Evolutionary conservation across 2,797 vertebrate genomes (phyloP), one percentile per base, ranked within the genome.

Genomic region (Hyperoplus immaculatus): DNA sequence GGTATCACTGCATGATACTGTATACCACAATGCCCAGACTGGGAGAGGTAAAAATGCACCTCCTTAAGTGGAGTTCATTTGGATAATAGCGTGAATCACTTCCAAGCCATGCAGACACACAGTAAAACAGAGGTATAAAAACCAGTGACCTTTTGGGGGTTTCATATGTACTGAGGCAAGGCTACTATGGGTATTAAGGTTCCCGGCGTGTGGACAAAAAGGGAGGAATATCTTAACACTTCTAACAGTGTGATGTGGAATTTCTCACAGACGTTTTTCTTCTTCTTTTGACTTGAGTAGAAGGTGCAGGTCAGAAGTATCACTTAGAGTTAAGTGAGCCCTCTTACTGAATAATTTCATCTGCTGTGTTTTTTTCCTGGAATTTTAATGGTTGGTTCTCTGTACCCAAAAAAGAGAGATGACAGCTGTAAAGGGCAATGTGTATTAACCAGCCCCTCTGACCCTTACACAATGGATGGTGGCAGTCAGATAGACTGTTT

Each of bases 311-410:
- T 85, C 89, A 78, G 77, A 73, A 50, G 72, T 61, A 76, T 78
- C 54, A 76, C 71, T 83, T 70, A 49, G 72, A 77, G 79, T 46
- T 60, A 72, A 75, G 62, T 49, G 47, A 89, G 74, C 63, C 29
- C 54, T 66, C 75, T 89, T 92, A 72, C 74, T 53, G 66, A 54
- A 69, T 65, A 51, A 70, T 77, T 39, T 14, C 69, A 59, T 82
- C 84, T 69, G 36, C 11, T 76, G 55, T 59, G 55, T 62, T 72
- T 41, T 66, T 81, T 88, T 83, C 51, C 79, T 83, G 90, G 93
- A 94, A 92, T 94, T 93, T 92, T 76, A 93, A 93, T 89, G 65
- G 77, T 69, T 63, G 73, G 80, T 86, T 87, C 69, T 74, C 75
- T 53, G 75, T 78, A 39, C 6, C 8, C 5, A 77, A 67, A 57